phyloP scores from a whole-genome alignment of 2,113 vertebrate species.

The Paradoxurus hermaphroditus region DNA sequence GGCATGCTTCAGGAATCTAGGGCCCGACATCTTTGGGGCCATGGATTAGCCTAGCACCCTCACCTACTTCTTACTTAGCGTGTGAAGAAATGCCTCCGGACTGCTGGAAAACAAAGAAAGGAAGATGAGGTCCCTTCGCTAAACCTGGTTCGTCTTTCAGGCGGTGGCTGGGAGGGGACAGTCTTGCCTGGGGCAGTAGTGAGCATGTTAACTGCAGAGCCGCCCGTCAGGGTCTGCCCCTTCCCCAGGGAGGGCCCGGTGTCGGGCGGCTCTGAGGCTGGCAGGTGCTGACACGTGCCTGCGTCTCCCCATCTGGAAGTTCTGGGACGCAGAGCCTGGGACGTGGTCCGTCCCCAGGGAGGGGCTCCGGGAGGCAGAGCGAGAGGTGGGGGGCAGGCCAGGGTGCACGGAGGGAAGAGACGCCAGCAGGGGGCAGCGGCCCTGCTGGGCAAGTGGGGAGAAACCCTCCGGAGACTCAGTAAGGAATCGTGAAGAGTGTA shows the following conservation, averaged over 20 bases:
- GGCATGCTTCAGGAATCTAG: rapidly evolving
- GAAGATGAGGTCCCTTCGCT: background rate
- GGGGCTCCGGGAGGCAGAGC: background rate
- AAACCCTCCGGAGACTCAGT: background rate
- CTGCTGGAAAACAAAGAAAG: background rate
- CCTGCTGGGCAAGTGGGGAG: background rate
- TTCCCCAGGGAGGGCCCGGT: rapidly evolving
- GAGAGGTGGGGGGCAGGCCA: no score
- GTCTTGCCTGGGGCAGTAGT: rapidly evolving
- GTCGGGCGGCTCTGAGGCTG: background rate
- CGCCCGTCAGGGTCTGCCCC: background rate
- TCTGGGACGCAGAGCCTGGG: background rate
- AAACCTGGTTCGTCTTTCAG: background rate
- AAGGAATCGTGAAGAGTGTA: rapidly evolving
- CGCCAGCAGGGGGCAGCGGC: no score
- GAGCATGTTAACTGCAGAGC: background rate
- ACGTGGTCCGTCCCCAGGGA: background rate
- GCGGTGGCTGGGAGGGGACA: rapidly evolving
- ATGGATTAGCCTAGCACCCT: rapidly evolving
- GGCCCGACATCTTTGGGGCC: background rate
- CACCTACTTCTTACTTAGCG: background rate
- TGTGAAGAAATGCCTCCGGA: background rate
- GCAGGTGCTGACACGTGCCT: background rate
- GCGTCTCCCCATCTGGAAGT: background rate
- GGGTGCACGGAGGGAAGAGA: background rate